A percentile compares a stretch with the other conserved stretches of the same genome.
Evolutionary conservation across 1,140 invertebrate species (phyloP).

Genomic region (Sminthurides bifidus): DNA sequence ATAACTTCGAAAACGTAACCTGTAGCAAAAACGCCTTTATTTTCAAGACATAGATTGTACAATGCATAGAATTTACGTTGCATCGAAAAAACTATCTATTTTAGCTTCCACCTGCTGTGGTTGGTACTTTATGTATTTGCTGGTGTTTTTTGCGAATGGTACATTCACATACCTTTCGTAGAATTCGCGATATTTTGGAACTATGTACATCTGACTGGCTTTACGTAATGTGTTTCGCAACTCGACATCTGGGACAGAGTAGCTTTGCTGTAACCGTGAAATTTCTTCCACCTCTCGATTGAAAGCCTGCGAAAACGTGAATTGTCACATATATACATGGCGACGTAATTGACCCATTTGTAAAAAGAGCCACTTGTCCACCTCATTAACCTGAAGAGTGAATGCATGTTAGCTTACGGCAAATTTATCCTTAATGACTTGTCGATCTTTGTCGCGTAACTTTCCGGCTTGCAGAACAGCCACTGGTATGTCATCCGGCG

Average conservation of each 20-base stretch:
- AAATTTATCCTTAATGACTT: slow-evolving; percentile 88
- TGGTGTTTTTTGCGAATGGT: slow-evolving; percentile 81
- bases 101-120: slow-evolving; percentile 65
- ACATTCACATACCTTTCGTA: slow-evolving; percentile 56
- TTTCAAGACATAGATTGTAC: too few species aligned
- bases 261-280: slow-evolving; percentile 67
- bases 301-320: slow-evolving; percentile 55
- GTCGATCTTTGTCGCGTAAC: slow-evolving; percentile 74
- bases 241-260: slow-evolving; percentile 84
- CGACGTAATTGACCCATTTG: neutral
- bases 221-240: slow-evolving; percentile 66
- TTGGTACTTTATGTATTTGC: slow-evolving; percentile 88
- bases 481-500: slow-evolving; percentile 50
- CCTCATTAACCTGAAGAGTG: neutral
- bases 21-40: too few species aligned
- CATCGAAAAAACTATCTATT: slow-evolving; percentile 78
- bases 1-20: too few species aligned
- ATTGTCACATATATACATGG: neutral
- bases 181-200: slow-evolving; percentile 71
- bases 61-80: slow-evolving; percentile 39
- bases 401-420: slow-evolving; percentile 48
- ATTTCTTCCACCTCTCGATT: slow-evolving; percentile 92
- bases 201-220: slow-evolving; percentile 71
- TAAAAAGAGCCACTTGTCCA: neutral
- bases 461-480: slow-evolving; percentile 49